Evolutionary conservation across 2,797 vertebrate species (phyloP).

Genomic region (Macropus fuliginosus): DNA sequence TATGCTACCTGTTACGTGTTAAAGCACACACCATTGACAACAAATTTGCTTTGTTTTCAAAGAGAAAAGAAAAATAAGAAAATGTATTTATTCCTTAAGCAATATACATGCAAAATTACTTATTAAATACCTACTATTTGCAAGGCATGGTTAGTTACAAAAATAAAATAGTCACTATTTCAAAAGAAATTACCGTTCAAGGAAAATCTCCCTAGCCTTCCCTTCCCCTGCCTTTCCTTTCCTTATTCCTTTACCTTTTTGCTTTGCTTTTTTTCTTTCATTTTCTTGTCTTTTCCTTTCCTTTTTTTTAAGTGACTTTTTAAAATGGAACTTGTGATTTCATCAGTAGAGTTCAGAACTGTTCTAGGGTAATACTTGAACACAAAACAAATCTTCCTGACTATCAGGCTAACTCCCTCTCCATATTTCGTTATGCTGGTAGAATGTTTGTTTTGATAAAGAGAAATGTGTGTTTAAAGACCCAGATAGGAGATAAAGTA

Average conservation of each 20-base stretch:
- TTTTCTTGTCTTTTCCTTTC: no score
- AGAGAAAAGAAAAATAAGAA: background rate
- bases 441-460: background rate
- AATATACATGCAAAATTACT: background rate
- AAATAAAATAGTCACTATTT: background rate
- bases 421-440: background rate
- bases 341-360: background rate
- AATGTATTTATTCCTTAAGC: background rate
- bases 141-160: background rate
- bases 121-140: background rate
- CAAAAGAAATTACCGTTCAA: background rate
- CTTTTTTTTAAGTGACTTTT: no score
- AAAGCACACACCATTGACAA: background rate
- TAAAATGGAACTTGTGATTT: background rate
- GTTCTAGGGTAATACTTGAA: background rate
- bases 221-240: no score
- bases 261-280: background rate
- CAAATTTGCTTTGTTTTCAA: background rate
- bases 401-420: background rate
- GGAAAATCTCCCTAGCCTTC: background rate
- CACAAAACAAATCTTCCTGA: background rate
- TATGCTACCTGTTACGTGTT: background rate
- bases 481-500: background rate
- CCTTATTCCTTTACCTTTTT: no score
- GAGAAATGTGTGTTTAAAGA: slow-evolving; percentile 43